Conservation (phyloP, 2,113 vertebrate genomes). For the Macquaria ambigua region DNA sequence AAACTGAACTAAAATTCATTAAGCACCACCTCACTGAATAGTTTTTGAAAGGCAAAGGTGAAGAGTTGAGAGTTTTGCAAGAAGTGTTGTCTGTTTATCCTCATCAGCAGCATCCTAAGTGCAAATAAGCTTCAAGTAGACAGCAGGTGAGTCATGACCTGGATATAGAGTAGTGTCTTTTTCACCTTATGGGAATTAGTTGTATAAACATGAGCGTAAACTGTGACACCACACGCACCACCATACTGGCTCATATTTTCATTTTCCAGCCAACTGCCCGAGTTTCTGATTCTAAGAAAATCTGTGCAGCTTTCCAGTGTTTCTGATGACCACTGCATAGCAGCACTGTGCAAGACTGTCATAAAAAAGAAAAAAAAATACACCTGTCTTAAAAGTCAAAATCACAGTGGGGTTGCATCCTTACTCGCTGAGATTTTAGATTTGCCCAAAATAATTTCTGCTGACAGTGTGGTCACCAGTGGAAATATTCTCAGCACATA, state of each 20-base stretch:
- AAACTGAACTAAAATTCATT: neutral
- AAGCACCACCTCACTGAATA: neutral
- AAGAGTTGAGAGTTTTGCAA: neutral
- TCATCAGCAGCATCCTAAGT: constrained; percentile 38
- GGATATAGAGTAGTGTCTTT: constrained; percentile 13
- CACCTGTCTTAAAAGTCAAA: constrained; percentile 21
- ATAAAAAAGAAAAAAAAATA: constrained; percentile 2
- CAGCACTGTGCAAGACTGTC: constrained; percentile 12
- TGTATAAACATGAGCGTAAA: constrained; percentile 54
- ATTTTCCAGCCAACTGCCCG: constrained; percentile 1
- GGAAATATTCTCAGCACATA: constrained; percentile 5
- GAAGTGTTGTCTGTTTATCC: constrained; percentile 23
- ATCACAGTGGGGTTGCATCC: constrained; percentile 7
- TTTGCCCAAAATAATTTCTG: constrained; percentile 34
- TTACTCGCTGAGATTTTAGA: constrained; percentile 7
- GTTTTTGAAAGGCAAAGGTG: constrained; percentile 12
- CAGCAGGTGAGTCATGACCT: constrained; percentile 55
- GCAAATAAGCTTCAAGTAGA: constrained; percentile 47
- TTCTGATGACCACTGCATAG: constrained; percentile 1
- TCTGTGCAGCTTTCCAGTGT: neutral
- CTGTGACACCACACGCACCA: constrained; percentile 13
- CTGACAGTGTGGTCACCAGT: neutral
- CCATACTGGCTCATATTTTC: constrained; percentile 5
- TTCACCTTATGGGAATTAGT: constrained; percentile 47
- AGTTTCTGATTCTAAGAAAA: neutral